Evolutionary conservation across 2,888 invertebrate genomes (phyloP), one percentile per base, ranked within the genome.

Genomic region (Adineta ricciae): DNA sequence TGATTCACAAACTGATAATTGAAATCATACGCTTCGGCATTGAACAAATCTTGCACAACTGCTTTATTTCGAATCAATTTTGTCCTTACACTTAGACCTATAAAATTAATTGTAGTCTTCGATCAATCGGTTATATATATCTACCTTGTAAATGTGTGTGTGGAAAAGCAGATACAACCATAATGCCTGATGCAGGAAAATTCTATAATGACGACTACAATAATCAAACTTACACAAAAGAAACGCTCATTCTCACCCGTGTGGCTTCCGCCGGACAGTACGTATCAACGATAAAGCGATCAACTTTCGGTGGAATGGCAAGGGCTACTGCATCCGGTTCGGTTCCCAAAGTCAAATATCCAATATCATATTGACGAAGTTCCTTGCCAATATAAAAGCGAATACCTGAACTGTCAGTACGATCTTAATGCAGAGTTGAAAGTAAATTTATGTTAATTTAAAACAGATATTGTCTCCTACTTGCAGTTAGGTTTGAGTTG

Each of bases 301-400:
- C 83, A 24, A 72, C 73, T 49, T 54, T 24, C 21, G 85, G 85
- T 21, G 85, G 83, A 49, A 85, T 72, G 14, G 85, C 72, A 50
- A 85, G 50, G n/a, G 49, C 83, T 32, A 19, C 32, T 21, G 32
- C 19, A n/a, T 24, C 41, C 5, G 83, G 54, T n/a, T n/a, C 52
- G n/a, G 84, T 27, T 16, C 85, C 85, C 16, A 85, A 16, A 41
- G 85, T 73, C 7, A 85, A 27, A 50, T 64, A 50, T 27, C 85
- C 83, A n/a, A 85, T n/a, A 32, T 85, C 85, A 21, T 85, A 49
- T 46, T 83, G 27, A 83, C 78, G 73, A 19, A 85, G 64, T 24
- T 78, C 52, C n/a, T 85, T 85, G 4, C 83, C 64, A 64, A 83
- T 8, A 54, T 84, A 78, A 24, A 83, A 84, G 24, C 84, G 64